A percentile compares a stretch with the other conserved stretches of the same genome.
Conservation (phyloP, 2,888 invertebrate genomes). For the Alentia gelatinosa region DNA sequence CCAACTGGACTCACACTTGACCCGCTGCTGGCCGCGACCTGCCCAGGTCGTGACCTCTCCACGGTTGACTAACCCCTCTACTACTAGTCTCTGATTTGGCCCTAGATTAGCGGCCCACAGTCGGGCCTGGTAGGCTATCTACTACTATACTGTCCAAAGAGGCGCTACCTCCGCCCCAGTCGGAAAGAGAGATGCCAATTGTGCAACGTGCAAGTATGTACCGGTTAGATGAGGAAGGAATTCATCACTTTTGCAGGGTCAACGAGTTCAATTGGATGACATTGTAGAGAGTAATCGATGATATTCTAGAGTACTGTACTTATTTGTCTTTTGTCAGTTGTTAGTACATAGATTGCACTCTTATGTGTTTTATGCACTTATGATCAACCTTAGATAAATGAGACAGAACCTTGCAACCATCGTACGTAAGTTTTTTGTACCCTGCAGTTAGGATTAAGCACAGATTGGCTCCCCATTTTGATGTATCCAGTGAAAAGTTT, state of each 20-base stretch:
- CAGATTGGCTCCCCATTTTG: neutral
- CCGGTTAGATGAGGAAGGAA: conserved; percentile 21
- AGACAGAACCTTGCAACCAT: neutral
- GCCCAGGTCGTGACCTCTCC: neutral
- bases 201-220: neutral
- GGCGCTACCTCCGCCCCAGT: too few relatives aligned
- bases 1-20: conserved; percentile 54
- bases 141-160: neutral
- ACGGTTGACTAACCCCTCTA: conserved; percentile 33
- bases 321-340: conserved; percentile 27
- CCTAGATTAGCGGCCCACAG: conserved; percentile 8
- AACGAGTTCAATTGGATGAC: conserved; percentile 41
- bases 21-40: conserved; percentile 33
- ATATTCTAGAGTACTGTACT: conserved; percentile 29
- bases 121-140: neutral
- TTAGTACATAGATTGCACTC: conserved; percentile 38
- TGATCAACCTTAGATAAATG: conserved; percentile 1
- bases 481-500: conserved; percentile 21
- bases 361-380: conserved; percentile 2
- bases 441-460: neutral
- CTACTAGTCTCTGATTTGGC: conserved; percentile 35
- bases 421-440: neutral
- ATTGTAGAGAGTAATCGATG: conserved; percentile 34
- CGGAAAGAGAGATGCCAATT: neutral
- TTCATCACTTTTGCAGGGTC: neutral